These are phyloP conservation scores for Augochlorella aurata DNA, from an alignment of 2,888 invertebrate genomes.

Conservation along the genomic window DNA sequence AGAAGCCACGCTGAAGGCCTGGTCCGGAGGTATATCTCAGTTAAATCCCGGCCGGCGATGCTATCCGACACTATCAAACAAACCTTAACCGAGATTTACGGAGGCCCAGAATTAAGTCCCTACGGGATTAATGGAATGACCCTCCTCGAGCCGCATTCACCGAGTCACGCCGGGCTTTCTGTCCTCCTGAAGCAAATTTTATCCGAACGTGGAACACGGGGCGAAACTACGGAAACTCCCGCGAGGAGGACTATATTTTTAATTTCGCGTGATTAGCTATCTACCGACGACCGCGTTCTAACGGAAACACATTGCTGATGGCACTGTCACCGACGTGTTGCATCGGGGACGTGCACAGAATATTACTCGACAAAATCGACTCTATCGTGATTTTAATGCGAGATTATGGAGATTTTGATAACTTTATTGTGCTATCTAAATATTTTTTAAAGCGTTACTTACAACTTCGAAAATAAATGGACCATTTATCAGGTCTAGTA, in stretches of 20 bases:
- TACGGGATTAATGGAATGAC: constrained; percentile 75
- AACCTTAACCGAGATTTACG: constrained; percentile 81
- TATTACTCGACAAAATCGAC: not conserved
- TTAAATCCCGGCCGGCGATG: constrained; percentile 60
- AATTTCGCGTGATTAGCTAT: not conserved
- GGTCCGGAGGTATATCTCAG: constrained; percentile 50
- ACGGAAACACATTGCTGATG: not conserved
- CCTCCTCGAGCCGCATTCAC: constrained; percentile 41
- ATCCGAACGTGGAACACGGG: constrained; percentile 23
- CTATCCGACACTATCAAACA: constrained; percentile 77
- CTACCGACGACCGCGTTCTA: not conserved
- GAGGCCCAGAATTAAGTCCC: constrained; percentile 78
- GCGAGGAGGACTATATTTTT: not conserved
- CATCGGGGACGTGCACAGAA: not conserved
- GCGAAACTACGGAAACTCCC: constrained; percentile 36
- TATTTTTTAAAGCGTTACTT: too few species aligned
- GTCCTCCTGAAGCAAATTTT: constrained; percentile 43
- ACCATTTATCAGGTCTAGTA: too few species aligned
- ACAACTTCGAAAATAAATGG: too few species aligned
- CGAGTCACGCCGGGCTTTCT: constrained; percentile 30
- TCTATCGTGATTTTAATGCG: too few species aligned
- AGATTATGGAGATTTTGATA: not conserved
- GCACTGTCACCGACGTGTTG: not conserved
- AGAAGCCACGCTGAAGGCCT: constrained; percentile 44
- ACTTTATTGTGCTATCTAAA: not conserved